Evolutionary conservation across 2,113 vertebrate genomes (phyloP), one percentile per base, ranked within the genome.

Genomic region (Poicephalus gulielmi): DNA sequence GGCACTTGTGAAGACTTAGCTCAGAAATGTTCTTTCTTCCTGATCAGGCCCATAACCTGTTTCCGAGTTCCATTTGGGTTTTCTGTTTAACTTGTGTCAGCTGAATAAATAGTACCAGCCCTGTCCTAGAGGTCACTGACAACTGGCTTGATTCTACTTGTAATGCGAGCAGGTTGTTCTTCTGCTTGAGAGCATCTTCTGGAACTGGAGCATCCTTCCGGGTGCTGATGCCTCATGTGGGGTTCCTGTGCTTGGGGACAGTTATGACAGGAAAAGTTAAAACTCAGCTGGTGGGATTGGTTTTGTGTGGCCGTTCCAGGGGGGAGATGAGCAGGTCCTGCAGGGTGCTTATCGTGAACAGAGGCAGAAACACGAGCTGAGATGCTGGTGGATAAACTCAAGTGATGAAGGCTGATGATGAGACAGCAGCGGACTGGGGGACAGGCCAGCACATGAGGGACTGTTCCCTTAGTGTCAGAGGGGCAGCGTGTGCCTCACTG

Each of bases 111-210:
- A n/a, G 23, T 3, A 12, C 22, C 53, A 47, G 37, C 33, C 12
- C 28, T 43, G 44, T 27, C 39, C 62, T 20, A 44, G 70, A 94
- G 79, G 57, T 95, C 92, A 33, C 89, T 70, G 68, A 30, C 76
- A 83, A 2, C 91, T 3, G 23, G 67, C 94, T 73, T 63, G 92
- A 46, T 90, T 59, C 89, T 64, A 20, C 80, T 83, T 81, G 76
- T 76, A n/a, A 5, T 35, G 93, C 35, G 83, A 94, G 95, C 95
- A 94, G 75, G 76, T 92, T 86, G 90, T 74, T 67, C 95, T 94
- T 69, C 64, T 94, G 13, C 75, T 91, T 59, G 88, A 76, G 88
- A 94, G 50, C 86, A 53, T 63, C 88, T 93, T 90, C 91, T 96
- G 93, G 66, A 91, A 52, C 83, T 84, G 88, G 75, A 84, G 77